Evolutionary conservation across 1,140 invertebrate genomes (phyloP).

Genomic region (Lepidurus arcticus): DNA sequence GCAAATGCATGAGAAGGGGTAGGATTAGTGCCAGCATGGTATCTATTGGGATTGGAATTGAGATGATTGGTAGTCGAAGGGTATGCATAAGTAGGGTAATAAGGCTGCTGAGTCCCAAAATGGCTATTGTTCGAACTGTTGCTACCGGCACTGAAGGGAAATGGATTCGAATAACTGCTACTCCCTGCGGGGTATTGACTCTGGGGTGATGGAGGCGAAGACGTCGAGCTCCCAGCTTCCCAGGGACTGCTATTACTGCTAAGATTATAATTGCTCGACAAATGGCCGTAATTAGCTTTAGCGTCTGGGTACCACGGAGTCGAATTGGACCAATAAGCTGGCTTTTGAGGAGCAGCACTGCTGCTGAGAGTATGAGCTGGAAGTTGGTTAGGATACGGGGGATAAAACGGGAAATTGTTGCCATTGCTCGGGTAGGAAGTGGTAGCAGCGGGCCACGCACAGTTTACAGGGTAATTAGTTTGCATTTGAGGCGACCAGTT

Average conservation of each 20-base stretch:
- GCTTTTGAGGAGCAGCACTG: not conserved
- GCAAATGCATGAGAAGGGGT: not conserved
- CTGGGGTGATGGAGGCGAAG: not conserved
- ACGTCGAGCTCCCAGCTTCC: not conserved
- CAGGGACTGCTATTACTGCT: not conserved
- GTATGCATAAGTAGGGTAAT: slow-evolving; percentile 11
- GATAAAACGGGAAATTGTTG: not conserved
- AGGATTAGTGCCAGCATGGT: not conserved
- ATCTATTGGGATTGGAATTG: not conserved
- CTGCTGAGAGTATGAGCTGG: too few relatives aligned
- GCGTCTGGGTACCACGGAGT: not conserved
- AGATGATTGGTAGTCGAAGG: not conserved
- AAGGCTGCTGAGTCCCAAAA: not conserved
- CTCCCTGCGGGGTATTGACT: not conserved
- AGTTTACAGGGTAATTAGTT: not conserved
- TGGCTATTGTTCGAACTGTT: not conserved
- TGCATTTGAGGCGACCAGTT: not conserved
- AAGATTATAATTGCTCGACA: not conserved
- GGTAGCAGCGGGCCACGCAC: not conserved
- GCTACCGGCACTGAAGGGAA: not conserved
- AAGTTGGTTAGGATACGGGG: not conserved
- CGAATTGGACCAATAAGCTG: not conserved
- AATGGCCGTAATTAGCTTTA: not conserved
- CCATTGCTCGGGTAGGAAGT: not conserved
- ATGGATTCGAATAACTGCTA: not conserved